phyloP scores from a whole-genome alignment of 1,140 invertebrate genomes.

The Drosophila novamexicana region DNA sequence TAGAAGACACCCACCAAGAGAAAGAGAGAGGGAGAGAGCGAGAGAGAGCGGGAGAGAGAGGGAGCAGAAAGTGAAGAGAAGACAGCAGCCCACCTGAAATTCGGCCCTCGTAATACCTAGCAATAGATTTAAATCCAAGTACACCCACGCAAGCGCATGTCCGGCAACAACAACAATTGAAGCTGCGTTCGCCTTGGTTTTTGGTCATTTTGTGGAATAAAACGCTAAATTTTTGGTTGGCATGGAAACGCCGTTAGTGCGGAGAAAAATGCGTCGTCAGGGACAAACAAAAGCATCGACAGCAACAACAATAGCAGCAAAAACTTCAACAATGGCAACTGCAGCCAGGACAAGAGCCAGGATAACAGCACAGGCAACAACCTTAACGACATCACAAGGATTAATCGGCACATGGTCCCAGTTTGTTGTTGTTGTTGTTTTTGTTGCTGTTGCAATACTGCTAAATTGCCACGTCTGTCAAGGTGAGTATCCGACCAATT shows the following conservation, averaged over 20 bases:
- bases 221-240: constrained; percentile 34
- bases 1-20: constrained; percentile 28
- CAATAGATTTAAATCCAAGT: constrained; percentile 14
- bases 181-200: constrained; percentile 25
- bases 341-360: constrained; percentile 21
- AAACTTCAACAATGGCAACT: constrained; percentile 25
- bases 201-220: constrained; percentile 26
- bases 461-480: constrained; percentile 65
- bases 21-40: constrained; percentile 3
- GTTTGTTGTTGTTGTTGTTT: constrained; percentile 38
- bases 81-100: constrained; percentile 54
- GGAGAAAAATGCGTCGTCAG: constrained; percentile 70
- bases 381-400: constrained; percentile 52
- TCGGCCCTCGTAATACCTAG: constrained; percentile 20
- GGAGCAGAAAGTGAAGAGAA: constrained; percentile 7
- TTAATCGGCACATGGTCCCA: constrained; percentile 67
- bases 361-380: background rate
- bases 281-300: constrained; percentile 45
- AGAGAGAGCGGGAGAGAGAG: constrained; percentile 2
- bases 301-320: constrained; percentile 17
- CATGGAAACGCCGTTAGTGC: constrained; percentile 48
- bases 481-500: constrained; percentile 57
- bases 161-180: constrained; percentile 12
- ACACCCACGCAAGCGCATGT: constrained; percentile 57
- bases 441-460: constrained; percentile 62